Percentiles rank a stretch among this genome's conserved stretches.
These are phyloP conservation scores for Enteromius argenteus DNA, from an alignment of 2,797 vertebrate species.

Conservation along the genomic window DNA sequence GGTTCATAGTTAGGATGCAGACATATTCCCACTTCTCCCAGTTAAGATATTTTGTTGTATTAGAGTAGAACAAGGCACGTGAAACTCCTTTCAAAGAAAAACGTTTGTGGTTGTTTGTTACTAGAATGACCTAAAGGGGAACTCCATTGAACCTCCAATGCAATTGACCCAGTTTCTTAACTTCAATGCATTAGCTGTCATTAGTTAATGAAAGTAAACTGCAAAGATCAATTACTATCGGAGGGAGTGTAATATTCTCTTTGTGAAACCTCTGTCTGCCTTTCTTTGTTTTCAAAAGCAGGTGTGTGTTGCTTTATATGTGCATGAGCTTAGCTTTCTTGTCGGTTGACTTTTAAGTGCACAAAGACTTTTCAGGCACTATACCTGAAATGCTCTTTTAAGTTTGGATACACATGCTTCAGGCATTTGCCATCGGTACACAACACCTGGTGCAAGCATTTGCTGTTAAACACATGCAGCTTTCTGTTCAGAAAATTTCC, in stretches of 20 bases:
- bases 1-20: slow-evolving; percentile 5
- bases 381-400: slow-evolving; percentile 49
- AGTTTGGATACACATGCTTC: slow-evolving; percentile 40
- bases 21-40: neutral
- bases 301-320: slow-evolving; percentile 54
- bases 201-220: slow-evolving; percentile 9
- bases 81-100: slow-evolving; percentile 11
- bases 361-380: slow-evolving; percentile 48
- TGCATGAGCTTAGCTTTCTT: slow-evolving; percentile 31
- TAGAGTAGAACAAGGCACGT: neutral
- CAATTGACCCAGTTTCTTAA: slow-evolving; percentile 23
- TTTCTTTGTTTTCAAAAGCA: slow-evolving; percentile 49
- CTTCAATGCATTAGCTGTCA: neutral
- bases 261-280: neutral
- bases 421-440: slow-evolving; percentile 28
- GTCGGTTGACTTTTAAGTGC: slow-evolving; percentile 40
- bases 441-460: slow-evolving; percentile 44
- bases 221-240: slow-evolving; percentile 5
- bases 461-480: slow-evolving; percentile 27
- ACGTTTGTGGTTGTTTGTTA: neutral
- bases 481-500: slow-evolving; percentile 27
- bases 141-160: slow-evolving; percentile 20
- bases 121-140: slow-evolving; percentile 34
- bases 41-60: neutral
- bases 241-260: neutral